Evolutionary conservation across 2,888 invertebrate genomes (phyloP).

Genomic region (Drosophila prostipennis): DNA sequence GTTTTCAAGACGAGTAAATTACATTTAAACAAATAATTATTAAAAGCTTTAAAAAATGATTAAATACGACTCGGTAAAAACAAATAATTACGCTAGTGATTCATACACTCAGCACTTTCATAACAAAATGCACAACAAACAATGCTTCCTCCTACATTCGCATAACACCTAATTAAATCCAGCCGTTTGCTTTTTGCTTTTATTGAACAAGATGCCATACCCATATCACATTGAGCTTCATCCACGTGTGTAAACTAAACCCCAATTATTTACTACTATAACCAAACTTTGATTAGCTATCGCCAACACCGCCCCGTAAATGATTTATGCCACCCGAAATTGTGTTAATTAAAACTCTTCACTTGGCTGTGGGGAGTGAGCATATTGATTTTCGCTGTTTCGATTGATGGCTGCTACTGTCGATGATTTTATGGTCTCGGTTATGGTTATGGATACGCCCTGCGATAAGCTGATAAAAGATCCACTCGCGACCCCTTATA

Average conservation of each 20-base stretch:
- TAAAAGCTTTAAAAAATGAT: neutral
- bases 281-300: slow-evolving; percentile 33
- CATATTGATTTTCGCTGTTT: slow-evolving; percentile 63
- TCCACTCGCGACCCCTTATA: slow-evolving; percentile 47
- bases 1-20: too few species aligned
- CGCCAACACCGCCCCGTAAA: slow-evolving; percentile 9
- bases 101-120: too few species aligned
- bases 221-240: neutral
- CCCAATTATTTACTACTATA: slow-evolving; percentile 1
- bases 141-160: neutral
- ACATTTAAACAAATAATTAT: too few species aligned
- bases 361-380: slow-evolving; percentile 24
- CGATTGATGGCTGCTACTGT: slow-evolving; percentile 47
- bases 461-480: slow-evolving; percentile 65
- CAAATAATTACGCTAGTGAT: too few species aligned
- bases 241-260: slow-evolving; percentile 1
- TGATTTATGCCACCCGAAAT: slow-evolving; percentile 51
- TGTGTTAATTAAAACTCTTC: slow-evolving; percentile 66
- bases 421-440: slow-evolving; percentile 48
- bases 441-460: slow-evolving; percentile 21
- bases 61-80: neutral
- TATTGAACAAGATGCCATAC: neutral
- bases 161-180: slow-evolving; percentile 7
- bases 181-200: neutral
- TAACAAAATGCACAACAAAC: neutral